phyloP scores from a whole-genome alignment of 2,888 invertebrate species.

The Pristionchus fissidentatus region DNA sequence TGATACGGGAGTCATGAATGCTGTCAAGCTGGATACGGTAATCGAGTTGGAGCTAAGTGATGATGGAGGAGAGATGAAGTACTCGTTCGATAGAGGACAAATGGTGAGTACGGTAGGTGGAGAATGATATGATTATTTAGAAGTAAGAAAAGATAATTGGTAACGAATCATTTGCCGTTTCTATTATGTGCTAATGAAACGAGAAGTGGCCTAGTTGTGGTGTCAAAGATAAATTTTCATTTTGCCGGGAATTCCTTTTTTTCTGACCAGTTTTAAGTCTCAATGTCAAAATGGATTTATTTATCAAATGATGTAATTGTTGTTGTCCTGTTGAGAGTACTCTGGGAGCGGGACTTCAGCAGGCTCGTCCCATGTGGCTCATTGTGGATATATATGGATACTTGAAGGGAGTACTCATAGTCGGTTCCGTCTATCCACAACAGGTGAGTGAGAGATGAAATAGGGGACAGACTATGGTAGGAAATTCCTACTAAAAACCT shows the following conservation, averaged over 20 bases:
- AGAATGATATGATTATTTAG: not conserved
- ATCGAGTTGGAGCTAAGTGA: not conserved
- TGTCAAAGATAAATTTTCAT: too few species aligned
- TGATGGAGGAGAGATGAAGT: not conserved
- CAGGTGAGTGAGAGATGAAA: not conserved
- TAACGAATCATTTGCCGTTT: not conserved
- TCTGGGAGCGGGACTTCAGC: not conserved
- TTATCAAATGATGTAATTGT: not conserved
- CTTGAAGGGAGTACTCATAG: not conserved
- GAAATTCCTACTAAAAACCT: not conserved
- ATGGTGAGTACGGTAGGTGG: not conserved
- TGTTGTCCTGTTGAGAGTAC: too few species aligned
- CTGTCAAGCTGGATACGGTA: not conserved
- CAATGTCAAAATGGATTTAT: not conserved
- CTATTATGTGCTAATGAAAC: too few species aligned
- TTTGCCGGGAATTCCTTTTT: too few species aligned
- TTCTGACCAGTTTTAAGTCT: too few species aligned
- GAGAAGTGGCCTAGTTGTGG: too few species aligned
- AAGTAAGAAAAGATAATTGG: not conserved
- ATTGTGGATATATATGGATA: conserved; percentile 19
- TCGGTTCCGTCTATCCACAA: not conserved
- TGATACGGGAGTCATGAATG: not conserved
- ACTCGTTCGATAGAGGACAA: not conserved
- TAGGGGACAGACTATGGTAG: not conserved
- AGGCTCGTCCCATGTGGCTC: not conserved